phyloP scores from a whole-genome alignment of 2,797 vertebrate genomes.

The Esox masquinongy region DNA sequence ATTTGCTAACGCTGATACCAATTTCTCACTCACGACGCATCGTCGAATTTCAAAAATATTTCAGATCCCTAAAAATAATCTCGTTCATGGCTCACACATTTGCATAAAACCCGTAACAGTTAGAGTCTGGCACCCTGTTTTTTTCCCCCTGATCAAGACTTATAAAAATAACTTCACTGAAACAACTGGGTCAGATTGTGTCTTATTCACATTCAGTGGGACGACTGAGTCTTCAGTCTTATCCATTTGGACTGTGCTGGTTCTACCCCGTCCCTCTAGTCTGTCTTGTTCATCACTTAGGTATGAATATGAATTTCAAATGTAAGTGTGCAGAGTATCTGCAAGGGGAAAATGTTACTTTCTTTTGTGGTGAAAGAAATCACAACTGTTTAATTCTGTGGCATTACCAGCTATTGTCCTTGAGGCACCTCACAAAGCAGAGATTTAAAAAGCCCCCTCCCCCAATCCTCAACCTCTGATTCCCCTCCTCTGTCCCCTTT shows the following conservation, averaged over 20 bases:
- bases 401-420: background rate
- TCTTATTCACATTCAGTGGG: background rate
- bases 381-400: background rate
- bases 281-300: background rate
- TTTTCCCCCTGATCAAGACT: background rate
- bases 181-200: slow-evolving; percentile 2
- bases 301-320: slow-evolving; percentile 7
- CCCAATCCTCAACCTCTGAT: slow-evolving; percentile 1
- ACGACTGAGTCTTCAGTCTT: background rate
- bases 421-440: slow-evolving; percentile 28
- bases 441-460: slow-evolving; percentile 22
- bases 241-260: background rate
- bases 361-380: background rate
- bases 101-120: background rate
- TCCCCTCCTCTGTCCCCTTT: slow-evolving; percentile 5
- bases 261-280: background rate
- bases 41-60: slow-evolving; percentile 28
- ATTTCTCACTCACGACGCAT: slow-evolving; percentile 33
- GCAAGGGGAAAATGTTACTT: background rate
- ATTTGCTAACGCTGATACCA: slow-evolving; percentile 1
- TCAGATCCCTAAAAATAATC: slow-evolving; percentile 49
- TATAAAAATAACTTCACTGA: background rate
- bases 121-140: background rate
- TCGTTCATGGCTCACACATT: slow-evolving; percentile 34
- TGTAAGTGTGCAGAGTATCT: background rate